Evolutionary conservation across 2,113 vertebrate genomes (phyloP).

Genomic region (Desmodus rotundus): DNA sequence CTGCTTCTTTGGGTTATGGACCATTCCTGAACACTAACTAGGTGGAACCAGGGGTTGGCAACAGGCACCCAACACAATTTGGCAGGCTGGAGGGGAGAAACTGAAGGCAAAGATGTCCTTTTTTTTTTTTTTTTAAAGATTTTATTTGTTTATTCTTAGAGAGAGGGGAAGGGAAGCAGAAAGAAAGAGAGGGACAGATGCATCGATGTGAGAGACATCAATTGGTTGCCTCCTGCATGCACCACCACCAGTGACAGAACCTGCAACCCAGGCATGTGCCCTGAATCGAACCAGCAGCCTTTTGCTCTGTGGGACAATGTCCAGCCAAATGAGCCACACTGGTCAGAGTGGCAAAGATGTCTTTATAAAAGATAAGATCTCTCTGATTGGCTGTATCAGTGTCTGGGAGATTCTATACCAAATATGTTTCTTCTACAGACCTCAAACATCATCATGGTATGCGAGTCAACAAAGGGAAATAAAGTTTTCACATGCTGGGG

Average conservation of each 20-base stretch:
- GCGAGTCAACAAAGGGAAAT: not conserved
- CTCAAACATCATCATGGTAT: not conserved
- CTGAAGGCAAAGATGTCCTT: conserved; percentile 2
- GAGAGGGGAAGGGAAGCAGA: too few species aligned
- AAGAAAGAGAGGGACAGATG: too few species aligned
- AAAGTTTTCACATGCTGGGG: not conserved
- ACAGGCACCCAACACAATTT: not conserved
- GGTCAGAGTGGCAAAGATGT: not conserved
- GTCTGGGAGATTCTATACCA: not conserved
- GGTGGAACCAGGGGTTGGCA: conserved; percentile 11
- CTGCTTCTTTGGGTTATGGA: not conserved
- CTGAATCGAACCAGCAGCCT: too few species aligned
- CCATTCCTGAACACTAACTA: conserved; percentile 33
- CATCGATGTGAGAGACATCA: too few species aligned
- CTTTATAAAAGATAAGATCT: not conserved
- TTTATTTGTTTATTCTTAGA: too few species aligned
- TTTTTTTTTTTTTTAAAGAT: not conserved
- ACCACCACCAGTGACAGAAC: too few species aligned
- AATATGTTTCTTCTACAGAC: not conserved
- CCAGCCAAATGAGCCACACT: too few species aligned
- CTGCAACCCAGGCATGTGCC: too few species aligned
- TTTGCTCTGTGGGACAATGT: too few species aligned
- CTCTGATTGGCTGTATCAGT: not conserved
- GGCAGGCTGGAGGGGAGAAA: not conserved
- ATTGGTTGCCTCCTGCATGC: too few species aligned